Evolutionary conservation across 1,140 invertebrate genomes (phyloP).

Genomic region (Pollicipes pollicipes): DNA sequence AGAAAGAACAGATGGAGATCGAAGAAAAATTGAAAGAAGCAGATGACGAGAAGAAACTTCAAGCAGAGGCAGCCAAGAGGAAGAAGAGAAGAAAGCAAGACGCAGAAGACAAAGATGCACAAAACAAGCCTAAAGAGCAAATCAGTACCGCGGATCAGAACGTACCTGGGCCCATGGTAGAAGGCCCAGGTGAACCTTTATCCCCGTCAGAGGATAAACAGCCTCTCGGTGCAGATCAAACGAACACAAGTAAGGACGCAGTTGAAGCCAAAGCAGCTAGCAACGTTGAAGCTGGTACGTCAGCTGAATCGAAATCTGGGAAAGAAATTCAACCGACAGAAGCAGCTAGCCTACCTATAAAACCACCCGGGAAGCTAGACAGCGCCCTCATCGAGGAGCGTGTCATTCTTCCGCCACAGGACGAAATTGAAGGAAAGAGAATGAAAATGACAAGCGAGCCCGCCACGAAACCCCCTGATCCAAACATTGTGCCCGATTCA

Average conservation of each 20-base stretch:
- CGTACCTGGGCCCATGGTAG: too few species aligned
- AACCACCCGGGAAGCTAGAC: slow-evolving; percentile 16
- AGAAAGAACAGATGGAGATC: slow-evolving; percentile 9
- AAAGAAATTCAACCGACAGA: too few species aligned
- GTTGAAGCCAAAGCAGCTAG: too few species aligned
- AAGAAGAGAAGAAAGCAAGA: slow-evolving; percentile 17
- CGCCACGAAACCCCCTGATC: too few species aligned
- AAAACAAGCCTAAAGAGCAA: slow-evolving; percentile 17
- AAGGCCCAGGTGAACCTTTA: too few species aligned
- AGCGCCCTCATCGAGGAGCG: background rate
- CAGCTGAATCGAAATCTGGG: too few species aligned
- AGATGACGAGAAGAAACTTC: slow-evolving; percentile 18
- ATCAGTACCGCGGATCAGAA: too few species aligned
- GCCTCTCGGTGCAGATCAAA: too few species aligned
- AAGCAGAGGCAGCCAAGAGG: slow-evolving; percentile 21
- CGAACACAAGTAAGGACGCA: too few species aligned
- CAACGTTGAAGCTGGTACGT: too few species aligned
- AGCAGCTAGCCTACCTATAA: slow-evolving; percentile 17
- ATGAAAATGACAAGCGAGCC: slow-evolving; percentile 18
- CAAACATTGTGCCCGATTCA: too few species aligned
- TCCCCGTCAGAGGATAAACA: too few species aligned
- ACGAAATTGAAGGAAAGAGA: slow-evolving; percentile 11
- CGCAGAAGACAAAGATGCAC: slow-evolving; percentile 17
- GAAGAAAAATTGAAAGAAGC: slow-evolving; percentile 9
- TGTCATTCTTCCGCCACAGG: background rate